Percentiles rank a stretch among this genome's conserved stretches.
phyloP scores from a whole-genome alignment of 2,888 invertebrate species.

The Pristionchus maxplancki region DNA sequence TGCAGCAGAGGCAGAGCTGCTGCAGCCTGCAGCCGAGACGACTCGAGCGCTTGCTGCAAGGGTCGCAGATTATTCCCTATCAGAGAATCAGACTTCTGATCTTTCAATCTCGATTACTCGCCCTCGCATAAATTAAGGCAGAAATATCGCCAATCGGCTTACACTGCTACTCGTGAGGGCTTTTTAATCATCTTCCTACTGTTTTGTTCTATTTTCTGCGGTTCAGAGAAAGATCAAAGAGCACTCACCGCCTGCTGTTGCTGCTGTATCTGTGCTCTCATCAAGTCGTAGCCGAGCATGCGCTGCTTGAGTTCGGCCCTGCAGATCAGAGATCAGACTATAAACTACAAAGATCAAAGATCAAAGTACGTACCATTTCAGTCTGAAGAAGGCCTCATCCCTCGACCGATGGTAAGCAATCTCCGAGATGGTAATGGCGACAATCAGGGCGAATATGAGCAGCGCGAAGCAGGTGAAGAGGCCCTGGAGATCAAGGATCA shows the following conservation, averaged over 20 bases:
- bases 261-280: slow-evolving; percentile 43
- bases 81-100: no score
- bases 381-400: slow-evolving; percentile 51
- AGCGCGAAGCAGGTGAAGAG: slow-evolving; percentile 41
- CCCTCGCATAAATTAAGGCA: no score
- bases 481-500: slow-evolving; percentile 37
- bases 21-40: slow-evolving; percentile 11
- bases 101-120: no score
- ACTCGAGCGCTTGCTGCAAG: slow-evolving; percentile 38
- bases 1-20: neutral
- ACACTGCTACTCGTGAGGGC: neutral
- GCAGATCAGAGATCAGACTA: slow-evolving; percentile 11
- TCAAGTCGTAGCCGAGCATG: slow-evolving; percentile 49
- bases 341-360: neutral
- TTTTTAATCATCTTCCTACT: neutral
- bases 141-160: neutral
- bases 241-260: neutral
- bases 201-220: no score
- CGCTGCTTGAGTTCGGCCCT: slow-evolving; percentile 52
- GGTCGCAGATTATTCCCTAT: neutral
- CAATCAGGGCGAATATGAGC: slow-evolving; percentile 36
- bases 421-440: slow-evolving; percentile 49
- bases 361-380: slow-evolving; percentile 44
- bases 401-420: slow-evolving; percentile 50
- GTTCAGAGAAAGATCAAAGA: neutral